Base-by-base conservation (phyloP, 2,113 vertebrate genomes). In the Atrichornis clamosus region DNA sequence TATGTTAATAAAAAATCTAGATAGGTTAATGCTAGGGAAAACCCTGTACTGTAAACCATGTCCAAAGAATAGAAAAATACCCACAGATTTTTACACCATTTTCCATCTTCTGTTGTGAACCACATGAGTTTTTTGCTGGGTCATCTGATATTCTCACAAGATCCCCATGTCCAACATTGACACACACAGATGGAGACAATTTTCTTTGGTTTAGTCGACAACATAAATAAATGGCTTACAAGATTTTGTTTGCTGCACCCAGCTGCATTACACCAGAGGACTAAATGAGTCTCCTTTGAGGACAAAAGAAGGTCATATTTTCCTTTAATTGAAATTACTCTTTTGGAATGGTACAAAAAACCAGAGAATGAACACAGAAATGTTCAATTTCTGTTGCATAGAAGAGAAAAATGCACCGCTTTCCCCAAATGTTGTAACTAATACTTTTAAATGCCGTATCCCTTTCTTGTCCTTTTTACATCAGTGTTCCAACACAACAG, bases 311-410 rank as follows among this genome's bases (percentile, higher is more conserved):
- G 46, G 85, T 87, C 32, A 22, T 53, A 15, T 55, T 33, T 69
- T 89, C 26, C 18, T 94, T 84, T 95, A 90, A 92, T 93, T 95
- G 63, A 44, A 94, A 63, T 39, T 75, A n/a, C 46, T 85, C 44
- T 85, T 79, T 70, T 53, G 46, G 78, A 84, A 84, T 39, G 47
- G 47, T 24, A 84, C 33, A 74, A 67, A 2, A 37, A 90, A 62
- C 13, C 17, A 87, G 60, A 56, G 82, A 81, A 86, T 10, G 24
- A 93, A 84, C 26, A 55, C 7, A 49, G 50, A 67, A 74, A 69
- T 84, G 26, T 73, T 90, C 42, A 5, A 4, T 91, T 92, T 86
- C 55, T 60, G 20, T n/a, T 84, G 82, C 39, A n/a, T 0, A 35
- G 33, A 56, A 58, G 14, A 83, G 23, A 64, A 88, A 77, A 93